Percentiles rank a stretch among this genome's conserved stretches.
Conservation (phyloP, 1,140 invertebrate genomes). For the Propsilocerus akamusi region DNA sequence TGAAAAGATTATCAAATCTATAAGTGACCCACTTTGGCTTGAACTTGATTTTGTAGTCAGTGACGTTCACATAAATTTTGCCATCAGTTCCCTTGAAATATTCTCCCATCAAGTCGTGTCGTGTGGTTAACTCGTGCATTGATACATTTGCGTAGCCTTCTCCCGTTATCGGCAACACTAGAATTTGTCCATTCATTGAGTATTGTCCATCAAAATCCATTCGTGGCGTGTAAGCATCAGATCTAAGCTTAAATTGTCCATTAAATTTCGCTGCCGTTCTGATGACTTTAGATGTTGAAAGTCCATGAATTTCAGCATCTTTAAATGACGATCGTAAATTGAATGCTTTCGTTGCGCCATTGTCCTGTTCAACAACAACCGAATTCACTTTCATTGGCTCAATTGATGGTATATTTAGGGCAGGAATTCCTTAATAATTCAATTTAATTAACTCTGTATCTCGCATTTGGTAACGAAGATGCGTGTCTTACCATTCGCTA, state of each 20-base stretch:
- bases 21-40: constrained; percentile 30
- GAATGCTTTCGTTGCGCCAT: not conserved
- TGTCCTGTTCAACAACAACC: not conserved
- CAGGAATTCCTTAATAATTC: not conserved
- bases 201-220: constrained; percentile 44
- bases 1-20: constrained; percentile 39
- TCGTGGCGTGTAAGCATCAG: constrained; percentile 17
- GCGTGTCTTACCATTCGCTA: not conserved
- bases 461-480: not conserved
- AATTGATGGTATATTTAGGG: not conserved
- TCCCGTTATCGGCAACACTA: constrained; percentile 49
- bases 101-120: constrained; percentile 34
- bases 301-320: not conserved
- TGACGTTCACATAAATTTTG: constrained; percentile 35
- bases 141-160: constrained; percentile 46
- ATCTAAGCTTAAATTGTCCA: not conserved
- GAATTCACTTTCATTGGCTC: not conserved
- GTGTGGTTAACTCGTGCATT: constrained; percentile 34
- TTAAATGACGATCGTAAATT: not conserved
- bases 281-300: not conserved
- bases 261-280: not conserved
- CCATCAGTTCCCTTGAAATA: constrained; percentile 27
- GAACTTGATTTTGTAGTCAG: constrained; percentile 35
- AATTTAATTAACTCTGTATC: not conserved
- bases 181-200: constrained; percentile 41